Base-by-base conservation (phyloP, 2,888 invertebrate genomes). In the Dryobotodes eremita region DNA sequence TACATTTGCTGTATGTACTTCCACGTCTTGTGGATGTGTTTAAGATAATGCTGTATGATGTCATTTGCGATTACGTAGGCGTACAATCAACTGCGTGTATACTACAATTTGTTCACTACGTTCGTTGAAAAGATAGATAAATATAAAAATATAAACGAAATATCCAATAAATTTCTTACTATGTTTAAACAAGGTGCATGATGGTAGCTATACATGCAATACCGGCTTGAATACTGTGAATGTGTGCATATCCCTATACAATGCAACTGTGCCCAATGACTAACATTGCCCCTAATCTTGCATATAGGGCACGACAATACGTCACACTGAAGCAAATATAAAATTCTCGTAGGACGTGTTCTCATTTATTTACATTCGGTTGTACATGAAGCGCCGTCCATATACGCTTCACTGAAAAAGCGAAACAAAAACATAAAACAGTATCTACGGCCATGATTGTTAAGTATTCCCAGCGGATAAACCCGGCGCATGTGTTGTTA, bases 181-280 rank as follows among this genome's bases (percentile, higher is more conserved):
- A 83, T 80, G 59, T 80, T 79, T 82, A 78, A 71, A 87, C 72
- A 85, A 83, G 76, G 90, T 92, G 90, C 86, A 89, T 85, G 88
- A 89, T 90, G 89, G 88, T 89, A 88, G 86, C 85, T 86, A 86
- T 86, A 88, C 94, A 94, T 95, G 95, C 94, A 94, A 90, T 90
- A 92, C 86, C 84, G 86, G 88, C 87, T 89, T 84, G 90, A 89
- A 90, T 91, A 93, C 92, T 90, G 94, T 95, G 95, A 93, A 89
- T 83, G 90, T 92, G 96, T 95, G 96, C 95, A 93, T 93, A 93
- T 94, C 94, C 96, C 95, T 94, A 94, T 95, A 96, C 96, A 96
- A 96, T 95, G 96, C 96, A 96, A 96, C 96, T 96, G 97, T 96
- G 97, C 96, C 97, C 96, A 96, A 96, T 96, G 95, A 95, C 90